Evolutionary conservation across 2,113 vertebrate species (phyloP), one percentile per base, ranked within the genome.

Genomic region (Platichthys flesus): DNA sequence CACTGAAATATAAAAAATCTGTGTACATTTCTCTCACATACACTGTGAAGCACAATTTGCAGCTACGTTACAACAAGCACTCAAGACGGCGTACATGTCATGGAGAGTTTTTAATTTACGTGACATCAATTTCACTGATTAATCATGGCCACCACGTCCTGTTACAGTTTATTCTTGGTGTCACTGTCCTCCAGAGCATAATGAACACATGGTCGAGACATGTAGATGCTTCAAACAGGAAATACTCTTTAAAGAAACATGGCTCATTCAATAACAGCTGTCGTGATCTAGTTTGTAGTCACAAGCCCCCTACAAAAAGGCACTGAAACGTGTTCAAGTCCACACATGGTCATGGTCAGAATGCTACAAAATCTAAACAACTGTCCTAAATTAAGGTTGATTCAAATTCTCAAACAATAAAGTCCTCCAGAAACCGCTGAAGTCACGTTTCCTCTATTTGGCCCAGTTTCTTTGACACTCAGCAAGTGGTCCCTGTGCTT

Each of bases 21-120:
- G 10, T 68, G 71, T 20, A 26, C 2, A 8, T 62, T 42, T 58
- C 3, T 72, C 20, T 65, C 13, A 23, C 31, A n/a, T 23, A 1
- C 3, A 9, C 20, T 76, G 49, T 21, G 59, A 54, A 49, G 52
- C 26, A 52, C 15, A 23, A 57, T 77, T 37, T 61, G 60, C 24
- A 71, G 31, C 37, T 42, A 13, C 20, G 55, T 67, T 79, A 69
- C 76, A 71, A 51, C 15, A 81, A 79, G 64, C 71, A 79, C 77
- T 23, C 5, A 23, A 40, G 23, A 52, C 47, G 14, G 40, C 3
- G 3, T 7, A 24, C 15, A n/a, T 5, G 49, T 42, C 54, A 75
- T 16, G 16, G 21, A 40, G 3, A 56, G 24, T 15, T 57, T 21
- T 42, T 55, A 21, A 16, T 31, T 40, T 63, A 28, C 16, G 9